A percentile compares a stretch with the other conserved stretches of the same genome.
phyloP scores from a whole-genome alignment of 2,113 vertebrate genomes.

The Ceyx melanurus region DNA sequence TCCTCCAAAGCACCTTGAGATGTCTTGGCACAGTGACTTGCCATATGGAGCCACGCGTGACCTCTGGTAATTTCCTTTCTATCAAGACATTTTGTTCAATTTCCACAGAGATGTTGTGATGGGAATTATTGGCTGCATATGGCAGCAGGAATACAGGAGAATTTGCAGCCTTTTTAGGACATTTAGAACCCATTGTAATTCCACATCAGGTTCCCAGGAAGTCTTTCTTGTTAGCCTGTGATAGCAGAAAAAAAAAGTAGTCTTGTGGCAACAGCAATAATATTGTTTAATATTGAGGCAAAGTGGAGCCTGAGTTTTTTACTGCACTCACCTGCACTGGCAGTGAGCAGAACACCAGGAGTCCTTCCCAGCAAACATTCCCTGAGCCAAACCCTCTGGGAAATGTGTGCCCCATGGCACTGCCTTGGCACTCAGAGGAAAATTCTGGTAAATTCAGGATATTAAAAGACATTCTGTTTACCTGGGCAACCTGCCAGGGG shows the following conservation, averaged over 20 bases:
- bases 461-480: neutral
- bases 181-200: neutral
- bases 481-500: neutral
- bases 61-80: slow-evolving; percentile 67
- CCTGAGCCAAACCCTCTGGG: too few species aligned
- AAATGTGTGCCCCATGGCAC: too few species aligned
- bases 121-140: slow-evolving; percentile 62
- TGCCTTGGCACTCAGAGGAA: neutral
- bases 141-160: neutral
- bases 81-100: slow-evolving; percentile 68
- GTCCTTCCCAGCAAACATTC: too few species aligned
- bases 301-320: too few species aligned
- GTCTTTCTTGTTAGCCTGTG: neutral
- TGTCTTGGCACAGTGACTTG: slow-evolving; percentile 56
- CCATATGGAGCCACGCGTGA: slow-evolving; percentile 70
- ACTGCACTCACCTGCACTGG: too few species aligned
- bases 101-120: slow-evolving; percentile 54
- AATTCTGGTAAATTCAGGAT: neutral
- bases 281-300: neutral
- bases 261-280: neutral
- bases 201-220: neutral
- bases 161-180: neutral
- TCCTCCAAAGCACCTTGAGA: slow-evolving; percentile 68
- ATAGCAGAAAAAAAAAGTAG: neutral
- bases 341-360: too few species aligned